Conservation (phyloP, 2,888 invertebrate genomes). For the Hymenopus coronatus region DNA sequence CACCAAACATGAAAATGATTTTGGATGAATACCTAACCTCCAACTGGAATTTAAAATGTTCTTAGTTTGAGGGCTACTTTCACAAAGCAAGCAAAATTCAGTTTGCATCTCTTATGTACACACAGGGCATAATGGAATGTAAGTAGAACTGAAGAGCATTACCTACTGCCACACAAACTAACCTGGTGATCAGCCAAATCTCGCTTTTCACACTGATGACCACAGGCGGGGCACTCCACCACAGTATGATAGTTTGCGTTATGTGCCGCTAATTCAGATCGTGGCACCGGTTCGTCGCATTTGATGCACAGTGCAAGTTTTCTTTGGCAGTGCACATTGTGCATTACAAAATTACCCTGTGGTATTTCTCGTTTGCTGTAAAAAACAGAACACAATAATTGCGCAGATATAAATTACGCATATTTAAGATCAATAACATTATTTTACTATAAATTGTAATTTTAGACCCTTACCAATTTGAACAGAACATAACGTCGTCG, state of each 20-base stretch:
- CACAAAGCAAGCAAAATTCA: too few species aligned
- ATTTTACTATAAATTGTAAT: conserved; percentile 43
- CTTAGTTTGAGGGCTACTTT: too few species aligned
- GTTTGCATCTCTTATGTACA: too few species aligned
- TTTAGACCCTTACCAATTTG: conserved; percentile 52
- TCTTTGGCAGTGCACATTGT: conserved; percentile 66
- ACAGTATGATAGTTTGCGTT: conserved; percentile 48
- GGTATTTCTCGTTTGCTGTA: conserved; percentile 67
- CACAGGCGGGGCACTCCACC: conserved; percentile 49
- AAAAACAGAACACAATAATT: conserved; percentile 36
- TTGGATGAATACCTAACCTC: too few species aligned
- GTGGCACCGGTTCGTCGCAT: conserved; percentile 66
- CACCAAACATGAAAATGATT: too few species aligned
- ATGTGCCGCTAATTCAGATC: conserved; percentile 58
- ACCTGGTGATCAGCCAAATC: conserved; percentile 45
- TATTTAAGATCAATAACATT: neutral
- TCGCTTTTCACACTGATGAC: conserved; percentile 42
- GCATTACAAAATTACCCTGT: conserved; percentile 64
- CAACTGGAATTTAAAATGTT: too few species aligned
- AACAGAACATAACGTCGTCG: conserved; percentile 50
- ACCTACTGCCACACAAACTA: neutral
- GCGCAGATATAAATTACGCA: neutral
- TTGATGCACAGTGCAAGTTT: conserved; percentile 64
- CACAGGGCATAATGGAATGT: too few species aligned
- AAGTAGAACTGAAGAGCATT: neutral